Conservation (phyloP, 2,888 invertebrate genomes). For the Meandrusa payeni region DNA sequence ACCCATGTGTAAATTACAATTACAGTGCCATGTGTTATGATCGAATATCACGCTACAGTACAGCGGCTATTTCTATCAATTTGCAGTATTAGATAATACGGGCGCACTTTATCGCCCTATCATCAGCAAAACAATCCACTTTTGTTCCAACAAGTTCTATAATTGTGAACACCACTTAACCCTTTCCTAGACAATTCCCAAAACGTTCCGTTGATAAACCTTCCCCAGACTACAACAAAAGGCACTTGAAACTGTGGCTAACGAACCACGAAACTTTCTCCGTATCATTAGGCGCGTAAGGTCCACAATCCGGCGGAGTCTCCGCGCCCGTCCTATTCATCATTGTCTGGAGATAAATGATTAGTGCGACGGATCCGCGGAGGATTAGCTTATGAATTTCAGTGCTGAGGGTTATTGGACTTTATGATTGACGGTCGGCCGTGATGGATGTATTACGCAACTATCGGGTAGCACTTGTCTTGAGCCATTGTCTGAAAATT, state of each 20-base stretch:
- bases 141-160: slow-evolving; percentile 6
- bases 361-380: slow-evolving; percentile 9
- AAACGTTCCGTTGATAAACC: slow-evolving; percentile 12
- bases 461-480: slow-evolving; percentile 9
- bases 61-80: no score
- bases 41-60: no score
- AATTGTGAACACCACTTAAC: slow-evolving; percentile 15
- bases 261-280: slow-evolving; percentile 25
- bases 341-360: slow-evolving; percentile 52
- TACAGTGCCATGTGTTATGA: no score
- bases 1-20: no score
- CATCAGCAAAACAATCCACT: slow-evolving; percentile 4
- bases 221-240: slow-evolving; percentile 6
- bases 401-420: slow-evolving; percentile 20
- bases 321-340: slow-evolving; percentile 34
- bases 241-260: slow-evolving; percentile 10
- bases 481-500: slow-evolving; percentile 4
- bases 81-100: no score
- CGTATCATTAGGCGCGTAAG: slow-evolving; percentile 7
- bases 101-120: no score
- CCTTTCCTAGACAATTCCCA: slow-evolving; percentile 2
- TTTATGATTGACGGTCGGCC: slow-evolving; percentile 15
- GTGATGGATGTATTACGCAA: not conserved
- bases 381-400: slow-evolving; percentile 23
- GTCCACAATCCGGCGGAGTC: slow-evolving; percentile 6